A percentile compares a stretch with the other conserved stretches of the same genome.
Conservation (phyloP, 2,113 vertebrate species). For the Toxotes jaculatrix region DNA sequence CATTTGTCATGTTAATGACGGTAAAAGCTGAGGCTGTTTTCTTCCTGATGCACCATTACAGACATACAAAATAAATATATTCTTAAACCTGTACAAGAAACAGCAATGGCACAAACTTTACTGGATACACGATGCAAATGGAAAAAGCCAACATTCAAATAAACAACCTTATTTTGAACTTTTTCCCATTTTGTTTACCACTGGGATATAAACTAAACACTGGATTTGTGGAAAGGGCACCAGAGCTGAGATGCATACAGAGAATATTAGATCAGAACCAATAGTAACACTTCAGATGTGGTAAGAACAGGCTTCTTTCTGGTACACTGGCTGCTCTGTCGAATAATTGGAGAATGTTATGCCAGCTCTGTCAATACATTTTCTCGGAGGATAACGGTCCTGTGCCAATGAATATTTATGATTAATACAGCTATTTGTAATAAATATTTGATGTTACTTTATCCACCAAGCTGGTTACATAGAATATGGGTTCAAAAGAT, state of each 20-base stretch:
- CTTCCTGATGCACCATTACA: background rate
- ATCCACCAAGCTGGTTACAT: conserved; percentile 60
- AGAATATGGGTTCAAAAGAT: conserved; percentile 29
- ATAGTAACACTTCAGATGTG: conserved; percentile 22
- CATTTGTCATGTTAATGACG: conserved; percentile 2
- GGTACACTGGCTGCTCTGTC: conserved; percentile 45
- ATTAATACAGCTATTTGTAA: conserved; percentile 76
- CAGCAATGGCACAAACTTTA: background rate
- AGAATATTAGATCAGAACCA: conserved; percentile 39
- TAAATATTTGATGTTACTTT: conserved; percentile 80
- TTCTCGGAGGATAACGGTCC: conserved; percentile 65
- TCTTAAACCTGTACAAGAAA: conserved; percentile 7
- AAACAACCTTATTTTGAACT: conserved; percentile 17
- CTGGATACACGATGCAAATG: background rate
- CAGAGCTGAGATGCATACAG: conserved; percentile 22
- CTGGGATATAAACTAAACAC: conserved; percentile 27
- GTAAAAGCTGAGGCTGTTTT: background rate
- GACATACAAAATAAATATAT: background rate
- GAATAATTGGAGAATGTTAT: conserved; percentile 76
- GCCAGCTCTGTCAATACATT: conserved; percentile 65
- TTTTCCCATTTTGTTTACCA: conserved; percentile 31
- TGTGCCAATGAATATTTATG: conserved; percentile 81
- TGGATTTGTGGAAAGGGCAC: conserved; percentile 33
- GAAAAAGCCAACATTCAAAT: background rate
- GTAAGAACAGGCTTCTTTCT: conserved; percentile 50